phyloP scores from a whole-genome alignment of 2,797 vertebrate species.

The Sylvia borin region DNA sequence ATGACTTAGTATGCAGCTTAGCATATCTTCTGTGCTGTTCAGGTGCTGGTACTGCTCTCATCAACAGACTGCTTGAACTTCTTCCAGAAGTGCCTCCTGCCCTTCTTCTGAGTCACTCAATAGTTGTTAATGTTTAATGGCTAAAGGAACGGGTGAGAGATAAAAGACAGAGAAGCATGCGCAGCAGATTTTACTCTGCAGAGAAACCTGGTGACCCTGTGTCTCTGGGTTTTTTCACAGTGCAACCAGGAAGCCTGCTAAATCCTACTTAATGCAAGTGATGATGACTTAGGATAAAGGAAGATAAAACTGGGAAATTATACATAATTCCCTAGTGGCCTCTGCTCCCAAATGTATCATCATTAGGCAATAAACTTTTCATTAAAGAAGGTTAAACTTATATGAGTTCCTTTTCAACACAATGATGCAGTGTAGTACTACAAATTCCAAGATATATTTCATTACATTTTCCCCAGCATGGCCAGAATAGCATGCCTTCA shows the following conservation, averaged over 20 bases:
- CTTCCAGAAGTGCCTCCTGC: constrained; percentile 22
- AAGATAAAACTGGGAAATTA: not conserved
- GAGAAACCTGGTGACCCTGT: constrained; percentile 9
- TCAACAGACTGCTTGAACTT: constrained; percentile 35
- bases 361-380: not conserved
- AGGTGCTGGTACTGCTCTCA: not conserved
- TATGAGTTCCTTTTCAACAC: not conserved
- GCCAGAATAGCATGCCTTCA: not conserved
- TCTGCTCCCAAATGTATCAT: not conserved
- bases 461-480: not conserved
- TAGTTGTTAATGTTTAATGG: constrained; percentile 53
- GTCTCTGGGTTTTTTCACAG: not conserved
- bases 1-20: not conserved
- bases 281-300: constrained; percentile 13
- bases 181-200: constrained; percentile 4
- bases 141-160: not conserved
- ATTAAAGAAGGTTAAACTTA: constrained; percentile 36
- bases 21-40: not conserved
- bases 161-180: constrained; percentile 7
- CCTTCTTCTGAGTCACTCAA: constrained; percentile 44
- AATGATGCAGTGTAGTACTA: not conserved
- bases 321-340: not conserved
- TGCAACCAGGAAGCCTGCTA: not conserved
- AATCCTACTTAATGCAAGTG: constrained; percentile 8
- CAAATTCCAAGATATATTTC: constrained; percentile 14